Percentiles rank a stretch among this genome's conserved stretches.
Evolutionary conservation across 2,113 vertebrate species (phyloP).

Genomic region (Hipposideros armiger): DNA sequence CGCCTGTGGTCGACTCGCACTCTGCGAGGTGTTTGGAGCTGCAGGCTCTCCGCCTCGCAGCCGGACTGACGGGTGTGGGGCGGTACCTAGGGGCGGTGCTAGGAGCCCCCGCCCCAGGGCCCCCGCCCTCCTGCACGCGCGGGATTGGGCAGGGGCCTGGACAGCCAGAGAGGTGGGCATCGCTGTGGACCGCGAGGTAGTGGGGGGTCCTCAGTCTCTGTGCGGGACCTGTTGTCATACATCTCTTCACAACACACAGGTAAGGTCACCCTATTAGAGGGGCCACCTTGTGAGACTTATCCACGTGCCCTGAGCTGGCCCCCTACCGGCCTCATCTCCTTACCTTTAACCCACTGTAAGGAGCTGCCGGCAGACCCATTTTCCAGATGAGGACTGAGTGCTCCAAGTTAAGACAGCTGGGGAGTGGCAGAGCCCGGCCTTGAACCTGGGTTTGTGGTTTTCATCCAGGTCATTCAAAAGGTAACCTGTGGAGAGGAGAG

Average conservation of each 20-base stretch:
- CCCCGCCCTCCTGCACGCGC: accelerated
- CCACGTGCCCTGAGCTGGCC: background rate
- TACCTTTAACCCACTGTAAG: background rate
- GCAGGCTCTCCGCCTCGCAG: accelerated
- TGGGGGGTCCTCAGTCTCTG: too few species aligned
- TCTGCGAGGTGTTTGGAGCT: background rate
- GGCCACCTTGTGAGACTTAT: background rate
- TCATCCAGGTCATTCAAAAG: background rate
- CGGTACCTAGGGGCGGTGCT: background rate
- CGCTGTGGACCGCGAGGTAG: accelerated
- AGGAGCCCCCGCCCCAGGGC: background rate
- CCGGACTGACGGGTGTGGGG: accelerated
- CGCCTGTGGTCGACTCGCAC: accelerated
- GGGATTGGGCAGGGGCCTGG: background rate
- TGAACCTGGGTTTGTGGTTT: background rate
- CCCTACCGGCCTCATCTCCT: too few species aligned
- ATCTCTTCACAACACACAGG: background rate
- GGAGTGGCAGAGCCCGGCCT: background rate
- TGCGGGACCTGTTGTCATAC: too few species aligned
- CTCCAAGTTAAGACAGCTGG: background rate
- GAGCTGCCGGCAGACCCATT: background rate
- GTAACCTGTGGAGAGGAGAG: accelerated
- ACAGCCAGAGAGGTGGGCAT: background rate
- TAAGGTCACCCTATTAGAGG: background rate
- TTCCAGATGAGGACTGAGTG: background rate